Evolutionary conservation across 92 coral and sea anemone species (phyloP), one percentile per base, ranked within the genome.

Genomic region (Galaxea fascicularis): DNA sequence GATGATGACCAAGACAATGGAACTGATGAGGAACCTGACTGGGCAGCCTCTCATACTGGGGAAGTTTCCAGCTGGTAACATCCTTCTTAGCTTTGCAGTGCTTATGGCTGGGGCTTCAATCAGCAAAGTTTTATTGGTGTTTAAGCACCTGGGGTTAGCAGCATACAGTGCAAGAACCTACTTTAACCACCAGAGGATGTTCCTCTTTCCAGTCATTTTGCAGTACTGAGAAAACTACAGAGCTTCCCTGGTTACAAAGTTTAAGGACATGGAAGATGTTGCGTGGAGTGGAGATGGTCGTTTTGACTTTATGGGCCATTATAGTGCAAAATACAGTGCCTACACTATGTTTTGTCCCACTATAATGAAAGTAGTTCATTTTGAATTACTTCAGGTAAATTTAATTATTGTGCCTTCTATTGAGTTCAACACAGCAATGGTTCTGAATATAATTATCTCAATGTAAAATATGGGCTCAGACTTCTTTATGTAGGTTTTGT

Each of bases 141-240:
- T 73, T 28, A 83, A 68, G 18, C 79, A 83, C 60, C 59, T 83
- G 78, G 78, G 78, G 25, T 29, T 73, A 28, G 35, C 64, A 49
- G 60, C 62, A 17, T 73, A 73, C 63, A n/a, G 18, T 73, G 78
- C 78, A 51, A 73, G 93, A 45, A 86, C 93, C n/a, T 90, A 64
- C 73, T 90, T 90, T 77, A 25, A 52, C 46, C 93, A 90, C 76
- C 93, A 86, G 46, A 90, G 56, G 41, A 76, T 15, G 68, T 75
- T 90, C 60, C 77, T 90, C 31, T 90, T 90, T 63, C 93, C 93
- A 13, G 79, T 65, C 51, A 58, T 86, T 35, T 22, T 90, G 9
- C 57, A 39, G 46, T 78, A 90, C 71, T 90, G 93, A 90, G 85
- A 86, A 69, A 81, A 18, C 20, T 90, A 86, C 65, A 60, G 77